Evolutionary conservation across 1,140 invertebrate genomes (phyloP).

Genomic region (Sminthurides bifidus): DNA sequence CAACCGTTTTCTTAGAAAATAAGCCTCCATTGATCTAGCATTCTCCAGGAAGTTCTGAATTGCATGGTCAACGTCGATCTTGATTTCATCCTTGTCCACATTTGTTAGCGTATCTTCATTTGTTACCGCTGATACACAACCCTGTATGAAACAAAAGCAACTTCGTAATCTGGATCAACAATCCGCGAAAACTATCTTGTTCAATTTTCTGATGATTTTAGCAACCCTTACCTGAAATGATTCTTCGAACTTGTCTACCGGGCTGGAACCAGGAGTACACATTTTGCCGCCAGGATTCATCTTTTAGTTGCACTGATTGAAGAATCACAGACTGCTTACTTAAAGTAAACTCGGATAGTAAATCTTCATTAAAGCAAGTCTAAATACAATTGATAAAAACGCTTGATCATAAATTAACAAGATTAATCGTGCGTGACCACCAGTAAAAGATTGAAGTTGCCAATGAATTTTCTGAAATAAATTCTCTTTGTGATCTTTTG

Average conservation of each 20-base stretch:
- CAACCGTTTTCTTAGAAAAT: slow-evolving; percentile 84
- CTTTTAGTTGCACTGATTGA: neutral
- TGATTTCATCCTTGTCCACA: slow-evolving; percentile 70
- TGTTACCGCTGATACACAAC: slow-evolving; percentile 68
- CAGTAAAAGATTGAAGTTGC: too few species aligned
- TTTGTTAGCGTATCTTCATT: slow-evolving; percentile 62
- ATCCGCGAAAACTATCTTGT: too few species aligned
- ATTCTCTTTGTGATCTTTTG: too few species aligned
- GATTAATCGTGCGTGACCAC: too few species aligned
- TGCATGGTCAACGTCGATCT: slow-evolving; percentile 71
- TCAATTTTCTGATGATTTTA: too few species aligned
- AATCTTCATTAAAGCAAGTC: neutral
- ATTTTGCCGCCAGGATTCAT: neutral
- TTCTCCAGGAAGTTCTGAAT: slow-evolving; percentile 73
- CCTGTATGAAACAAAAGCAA: slow-evolving; percentile 53
- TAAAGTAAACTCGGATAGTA: too few species aligned
- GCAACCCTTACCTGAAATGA: slow-evolving; percentile 23
- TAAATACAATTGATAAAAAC: neutral
- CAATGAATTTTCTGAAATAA: too few species aligned
- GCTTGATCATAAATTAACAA: too few species aligned
- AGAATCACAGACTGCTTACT: neutral
- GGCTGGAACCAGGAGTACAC: slow-evolving; percentile 1
- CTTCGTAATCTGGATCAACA: too few species aligned
- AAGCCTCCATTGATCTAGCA: slow-evolving; percentile 83
- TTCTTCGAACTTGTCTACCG: slow-evolving; percentile 25